phyloP scores from a whole-genome alignment of 2,113 vertebrate genomes.

The Corythornis vintsioides region DNA sequence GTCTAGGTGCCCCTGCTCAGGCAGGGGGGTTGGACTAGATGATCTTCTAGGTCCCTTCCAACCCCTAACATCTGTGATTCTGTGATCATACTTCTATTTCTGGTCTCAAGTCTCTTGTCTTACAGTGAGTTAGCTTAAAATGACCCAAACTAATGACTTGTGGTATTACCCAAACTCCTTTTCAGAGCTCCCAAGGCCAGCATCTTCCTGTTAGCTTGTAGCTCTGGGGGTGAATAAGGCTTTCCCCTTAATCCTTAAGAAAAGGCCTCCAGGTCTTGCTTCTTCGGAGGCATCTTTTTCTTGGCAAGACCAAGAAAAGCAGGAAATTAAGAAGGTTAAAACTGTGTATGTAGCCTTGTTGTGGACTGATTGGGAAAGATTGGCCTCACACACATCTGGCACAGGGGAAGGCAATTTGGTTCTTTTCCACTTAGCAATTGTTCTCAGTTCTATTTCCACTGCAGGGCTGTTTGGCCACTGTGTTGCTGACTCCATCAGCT shows the following conservation, averaged over 20 bases:
- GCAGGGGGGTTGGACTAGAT: no score
- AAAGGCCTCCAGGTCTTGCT: neutral
- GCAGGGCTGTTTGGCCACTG: neutral
- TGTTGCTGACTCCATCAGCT: slow-evolving; percentile 7
- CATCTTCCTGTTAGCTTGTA: neutral
- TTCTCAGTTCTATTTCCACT: neutral
- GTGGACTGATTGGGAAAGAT: neutral
- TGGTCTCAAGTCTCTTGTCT: neutral
- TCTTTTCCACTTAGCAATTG: neutral
- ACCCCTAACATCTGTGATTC: no score
- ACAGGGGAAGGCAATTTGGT: neutral
- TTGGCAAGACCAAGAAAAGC: neutral
- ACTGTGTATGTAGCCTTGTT: neutral
- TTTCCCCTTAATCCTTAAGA: neutral
- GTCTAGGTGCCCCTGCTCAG: no score
- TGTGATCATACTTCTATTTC: neutral
- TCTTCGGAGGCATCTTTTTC: neutral
- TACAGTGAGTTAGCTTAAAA: neutral
- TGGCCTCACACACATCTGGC: neutral
- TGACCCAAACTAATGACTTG: neutral
- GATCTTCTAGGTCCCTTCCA: no score
- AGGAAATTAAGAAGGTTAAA: neutral
- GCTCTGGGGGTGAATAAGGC: neutral
- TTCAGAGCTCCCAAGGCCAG: neutral
- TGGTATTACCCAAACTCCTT: neutral